These are phyloP conservation scores for Thalassaphorura encarpata DNA, from an alignment of 1,140 invertebrate genomes.

Conservation along the genomic window DNA sequence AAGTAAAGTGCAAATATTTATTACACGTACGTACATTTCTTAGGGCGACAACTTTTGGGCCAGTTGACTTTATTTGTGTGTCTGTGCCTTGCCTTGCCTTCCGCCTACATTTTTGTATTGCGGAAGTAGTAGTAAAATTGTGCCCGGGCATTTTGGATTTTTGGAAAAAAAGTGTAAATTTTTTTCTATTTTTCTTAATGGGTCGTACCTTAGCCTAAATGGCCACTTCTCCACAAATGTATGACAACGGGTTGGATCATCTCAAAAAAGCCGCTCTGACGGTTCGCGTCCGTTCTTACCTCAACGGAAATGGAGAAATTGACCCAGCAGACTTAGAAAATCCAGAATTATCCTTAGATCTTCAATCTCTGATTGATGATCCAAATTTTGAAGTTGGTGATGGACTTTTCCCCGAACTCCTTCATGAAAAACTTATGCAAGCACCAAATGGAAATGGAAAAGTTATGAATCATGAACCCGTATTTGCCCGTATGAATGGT, in stretches of 20 bases:
- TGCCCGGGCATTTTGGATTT: too few species aligned
- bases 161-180: too few species aligned
- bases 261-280: slow-evolving; percentile 35
- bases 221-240: slow-evolving; percentile 33
- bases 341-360: slow-evolving; percentile 75
- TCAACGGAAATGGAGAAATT: slow-evolving; percentile 36
- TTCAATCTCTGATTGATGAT: slow-evolving; percentile 80
- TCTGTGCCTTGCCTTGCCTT: too few species aligned
- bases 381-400: slow-evolving; percentile 61
- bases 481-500: neutral
- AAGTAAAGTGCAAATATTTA: too few species aligned
- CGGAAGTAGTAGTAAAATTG: too few species aligned
- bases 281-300: slow-evolving; percentile 30
- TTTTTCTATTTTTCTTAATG: too few species aligned
- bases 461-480: neutral
- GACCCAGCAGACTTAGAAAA: slow-evolving; percentile 77
- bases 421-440: slow-evolving; percentile 36
- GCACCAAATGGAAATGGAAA: neutral
- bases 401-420: slow-evolving; percentile 66
- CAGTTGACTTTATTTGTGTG: too few species aligned
- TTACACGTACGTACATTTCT: too few species aligned
- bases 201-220: too few species aligned
- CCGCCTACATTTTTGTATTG: too few species aligned
- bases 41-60: too few species aligned
- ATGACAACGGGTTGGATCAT: slow-evolving; percentile 35